Evolutionary conservation across 1,140 invertebrate species (phyloP), one percentile per base, ranked within the genome.

Genomic region (Zelostemma sp.): DNA sequence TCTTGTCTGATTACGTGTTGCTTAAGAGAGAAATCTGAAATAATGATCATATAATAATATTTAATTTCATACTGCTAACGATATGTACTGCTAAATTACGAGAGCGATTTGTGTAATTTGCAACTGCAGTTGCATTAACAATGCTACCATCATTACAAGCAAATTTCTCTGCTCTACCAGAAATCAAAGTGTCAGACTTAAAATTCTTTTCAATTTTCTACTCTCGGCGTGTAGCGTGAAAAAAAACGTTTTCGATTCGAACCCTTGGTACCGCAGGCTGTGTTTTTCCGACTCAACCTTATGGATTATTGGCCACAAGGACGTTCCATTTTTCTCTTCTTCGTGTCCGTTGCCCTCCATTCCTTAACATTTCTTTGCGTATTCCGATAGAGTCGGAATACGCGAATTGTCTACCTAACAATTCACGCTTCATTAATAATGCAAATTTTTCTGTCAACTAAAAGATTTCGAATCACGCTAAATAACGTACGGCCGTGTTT

Each of bases 261-360:
- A n/a, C n/a, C n/a, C n/a, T n/a, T n/a, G n/a, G n/a, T n/a, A n/a
- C n/a, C n/a, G n/a, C n/a, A n/a, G 65, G 73, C 55, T 71, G 73
- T 62, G 64, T 74, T 75, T 79, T 79, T 72, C 73, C 75, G 78
- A 54, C 72, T 49, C 53, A 58, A 21, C 16, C 60, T 79, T 78
- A 57, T 58, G 67, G 55, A 43, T 47, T 43, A 25, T 25, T 47
- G 41, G 75, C 68, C 73, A 60, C 75, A 75, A 62, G 67, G 55
- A 54, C 60, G 38, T 64, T 46, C 57, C 15, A 59, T 21, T 65
- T 75, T 63, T 61, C 66, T 57, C 43, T 15, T 53, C 54, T 53
- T 40, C 53, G 21, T 35, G 1, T 45, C 12, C 15, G 9, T 45
- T 17, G 17, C 41, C 2, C 15, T n/a, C 16, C n/a, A 25, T 15